These are phyloP conservation scores for Armadillidium nasatum DNA, from an alignment of 1,140 invertebrate species.

Conservation along the genomic window DNA sequence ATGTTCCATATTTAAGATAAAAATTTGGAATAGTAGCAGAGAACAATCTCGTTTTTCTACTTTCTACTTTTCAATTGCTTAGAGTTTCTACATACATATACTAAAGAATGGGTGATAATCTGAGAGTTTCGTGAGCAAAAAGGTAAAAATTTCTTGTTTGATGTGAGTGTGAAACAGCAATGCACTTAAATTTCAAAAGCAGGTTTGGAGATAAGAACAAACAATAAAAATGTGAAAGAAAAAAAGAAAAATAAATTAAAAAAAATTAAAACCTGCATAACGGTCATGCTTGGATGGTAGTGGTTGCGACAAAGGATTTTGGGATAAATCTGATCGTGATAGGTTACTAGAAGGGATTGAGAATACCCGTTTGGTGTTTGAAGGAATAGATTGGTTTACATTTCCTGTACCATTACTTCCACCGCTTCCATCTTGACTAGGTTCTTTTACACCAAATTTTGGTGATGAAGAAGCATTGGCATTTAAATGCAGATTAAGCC, in stretches of 20 bases:
- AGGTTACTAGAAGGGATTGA: not conserved
- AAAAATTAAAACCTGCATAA: conserved; percentile 2
- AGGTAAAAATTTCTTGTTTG: no score
- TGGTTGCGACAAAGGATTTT: not conserved
- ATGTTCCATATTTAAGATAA: no score
- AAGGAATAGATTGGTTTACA: no score
- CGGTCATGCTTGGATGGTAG: not conserved
- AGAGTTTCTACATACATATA: no score
- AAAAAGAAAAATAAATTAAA: not conserved
- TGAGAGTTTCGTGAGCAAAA: no score
- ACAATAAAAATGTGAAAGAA: not conserved
- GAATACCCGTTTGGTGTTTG: not conserved
- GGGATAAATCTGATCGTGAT: not conserved
- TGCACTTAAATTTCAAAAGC: no score
- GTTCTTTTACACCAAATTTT: not conserved
- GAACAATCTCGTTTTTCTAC: no score
- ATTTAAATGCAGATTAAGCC: conserved; percentile 35
- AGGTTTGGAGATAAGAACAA: no score
- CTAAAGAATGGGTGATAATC: no score
- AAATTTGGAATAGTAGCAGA: no score
- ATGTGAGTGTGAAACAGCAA: no score
- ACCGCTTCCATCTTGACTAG: not conserved
- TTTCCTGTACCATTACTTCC: not conserved
- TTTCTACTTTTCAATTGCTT: no score
- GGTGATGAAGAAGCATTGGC: conserved; percentile 1